Conservation (phyloP, 2,113 vertebrate species). For the Rhodinocichla rosea region DNA sequence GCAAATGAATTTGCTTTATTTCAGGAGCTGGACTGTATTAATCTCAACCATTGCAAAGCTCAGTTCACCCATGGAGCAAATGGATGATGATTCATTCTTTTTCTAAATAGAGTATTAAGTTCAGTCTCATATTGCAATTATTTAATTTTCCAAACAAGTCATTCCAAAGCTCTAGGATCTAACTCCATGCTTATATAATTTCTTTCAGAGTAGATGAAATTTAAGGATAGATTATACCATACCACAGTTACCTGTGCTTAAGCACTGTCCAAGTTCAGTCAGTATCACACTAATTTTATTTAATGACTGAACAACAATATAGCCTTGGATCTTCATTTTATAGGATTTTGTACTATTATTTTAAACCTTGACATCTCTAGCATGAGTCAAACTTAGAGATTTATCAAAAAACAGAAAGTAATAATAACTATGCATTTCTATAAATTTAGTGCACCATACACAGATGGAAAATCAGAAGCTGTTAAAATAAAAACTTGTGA, state of each 20-base stretch:
- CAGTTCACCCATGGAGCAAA: background rate
- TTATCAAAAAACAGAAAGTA: background rate
- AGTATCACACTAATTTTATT: background rate
- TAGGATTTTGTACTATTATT: background rate
- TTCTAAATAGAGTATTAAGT: background rate
- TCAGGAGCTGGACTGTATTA: background rate
- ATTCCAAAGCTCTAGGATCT: background rate
- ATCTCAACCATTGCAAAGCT: background rate
- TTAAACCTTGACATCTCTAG: background rate
- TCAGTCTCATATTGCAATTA: background rate
- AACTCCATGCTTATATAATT: background rate
- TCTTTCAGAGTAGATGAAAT: background rate
- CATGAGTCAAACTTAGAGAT: background rate
- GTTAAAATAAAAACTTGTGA: background rate
- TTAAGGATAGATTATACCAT: background rate
- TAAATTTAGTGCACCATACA: background rate
- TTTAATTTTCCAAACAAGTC: background rate
- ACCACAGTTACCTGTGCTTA: background rate
- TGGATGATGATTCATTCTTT: conserved; percentile 21
- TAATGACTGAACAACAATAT: background rate
- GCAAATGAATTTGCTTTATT: conserved; percentile 25
- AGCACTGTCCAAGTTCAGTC: background rate
- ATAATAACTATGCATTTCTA: background rate
- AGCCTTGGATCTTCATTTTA: background rate
- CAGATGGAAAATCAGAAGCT: background rate